Evolutionary conservation across 2,888 invertebrate species (phyloP), one percentile per base, ranked within the genome.

Genomic region (Eledona agricola): DNA sequence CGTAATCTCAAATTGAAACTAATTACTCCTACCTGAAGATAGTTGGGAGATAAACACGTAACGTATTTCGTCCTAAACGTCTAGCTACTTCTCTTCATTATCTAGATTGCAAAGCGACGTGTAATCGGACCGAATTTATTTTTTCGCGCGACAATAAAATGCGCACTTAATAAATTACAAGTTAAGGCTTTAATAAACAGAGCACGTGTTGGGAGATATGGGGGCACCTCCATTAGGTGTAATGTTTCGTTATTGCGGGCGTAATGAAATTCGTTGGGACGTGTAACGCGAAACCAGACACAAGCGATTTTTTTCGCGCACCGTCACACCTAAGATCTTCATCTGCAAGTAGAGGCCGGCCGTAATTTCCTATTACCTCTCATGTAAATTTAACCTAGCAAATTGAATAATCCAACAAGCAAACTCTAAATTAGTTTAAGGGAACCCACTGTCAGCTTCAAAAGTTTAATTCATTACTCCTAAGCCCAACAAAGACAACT

Each of bases 1-100:
- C 31, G 49, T 57, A 59, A 57, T 52, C 55, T 50, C 49, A 34
- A 57, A 59, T 57, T 59, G 55, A 57, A 59, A 52, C 51, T 54
- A 59, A 59, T 59, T 59, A 59, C 49, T 17, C 31, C 22, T 45
- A 40, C 38, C 32, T 51, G 38, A 6, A 28, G 38, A 54, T 35
- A 43, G 34, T 28, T 7, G 28, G 7, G 32, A 26, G 43, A 43
- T 54, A 54, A 50, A 54, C 45, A 45, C 38, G 34, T 45, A 45
- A 53, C 50, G 26, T 43, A 31, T 35, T 53, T 47, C 35, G 53
- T 53, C 35, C 23, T 47, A 40, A 52, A 32, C 34, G 10, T 46
- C 46, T 46, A 46, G 29, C 29, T 47, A 32, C 46, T 38, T 26
- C 43, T 52, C 37, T 40, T 52, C 45, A 38, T 52, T 52, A 38